Percentiles rank a stretch among this genome's conserved stretches.
Conservation (phyloP, 2,113 vertebrate genomes). For the Centropus unirufus region DNA sequence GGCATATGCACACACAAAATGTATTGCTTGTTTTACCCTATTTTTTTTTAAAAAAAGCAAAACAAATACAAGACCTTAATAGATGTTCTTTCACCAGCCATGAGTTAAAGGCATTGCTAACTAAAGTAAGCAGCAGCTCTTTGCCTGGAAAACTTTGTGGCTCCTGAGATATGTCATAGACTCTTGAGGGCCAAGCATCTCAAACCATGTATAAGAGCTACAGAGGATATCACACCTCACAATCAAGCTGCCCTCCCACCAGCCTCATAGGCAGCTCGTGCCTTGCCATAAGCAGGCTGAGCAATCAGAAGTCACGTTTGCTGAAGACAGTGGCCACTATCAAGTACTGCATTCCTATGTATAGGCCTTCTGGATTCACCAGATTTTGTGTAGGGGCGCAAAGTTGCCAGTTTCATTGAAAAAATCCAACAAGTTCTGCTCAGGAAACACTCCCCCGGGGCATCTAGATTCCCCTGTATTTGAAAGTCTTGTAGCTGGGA, state of each 20-base stretch:
- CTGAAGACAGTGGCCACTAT: not conserved
- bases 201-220: not conserved
- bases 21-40: not conserved
- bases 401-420: not conserved
- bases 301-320: not conserved
- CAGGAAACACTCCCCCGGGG: not conserved
- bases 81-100: not conserved
- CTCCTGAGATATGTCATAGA: not conserved
- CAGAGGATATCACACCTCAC: not conserved
- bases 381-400: not conserved
- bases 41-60: not conserved
- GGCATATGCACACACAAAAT: not conserved
- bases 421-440: not conserved
- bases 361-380: not conserved
- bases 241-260: not conserved
- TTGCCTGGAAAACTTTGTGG: not conserved
- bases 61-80: not conserved
- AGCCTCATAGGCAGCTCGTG: fast-evolving
- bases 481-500: not conserved
- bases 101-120: not conserved
- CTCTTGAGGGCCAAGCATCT: not conserved
- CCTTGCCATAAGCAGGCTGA: not conserved
- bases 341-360: fast-evolving
- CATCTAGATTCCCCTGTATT: not conserved
- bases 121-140: not conserved